Evolutionary conservation across 2,888 invertebrate genomes (phyloP).

Genomic region (Tubulanus polymorphus): DNA sequence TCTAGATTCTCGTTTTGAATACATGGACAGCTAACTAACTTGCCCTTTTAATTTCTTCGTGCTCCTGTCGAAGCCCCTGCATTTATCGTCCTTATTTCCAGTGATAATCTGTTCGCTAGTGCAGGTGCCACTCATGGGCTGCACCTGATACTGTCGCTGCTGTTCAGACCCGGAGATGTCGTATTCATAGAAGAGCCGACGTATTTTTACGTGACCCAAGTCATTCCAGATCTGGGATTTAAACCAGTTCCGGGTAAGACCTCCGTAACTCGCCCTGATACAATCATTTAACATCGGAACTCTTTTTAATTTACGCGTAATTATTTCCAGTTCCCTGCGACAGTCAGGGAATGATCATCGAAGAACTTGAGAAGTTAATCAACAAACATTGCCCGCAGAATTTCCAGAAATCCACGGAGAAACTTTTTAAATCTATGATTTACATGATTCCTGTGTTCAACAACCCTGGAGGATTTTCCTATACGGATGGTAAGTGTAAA

Average conservation of each 20-base stretch:
- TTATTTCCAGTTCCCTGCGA: conserved; percentile 57
- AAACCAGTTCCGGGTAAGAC: too few species aligned
- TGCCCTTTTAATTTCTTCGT: too few species aligned
- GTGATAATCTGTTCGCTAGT: conserved; percentile 60
- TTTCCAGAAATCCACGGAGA: conserved; percentile 11
- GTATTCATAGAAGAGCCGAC: conserved; percentile 66
- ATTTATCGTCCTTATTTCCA: too few species aligned
- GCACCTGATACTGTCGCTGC: conserved; percentile 58
- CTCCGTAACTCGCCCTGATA: too few species aligned
- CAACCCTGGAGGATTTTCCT: conserved; percentile 54
- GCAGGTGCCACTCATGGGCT: conserved; percentile 64
- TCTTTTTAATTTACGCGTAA: too few species aligned
- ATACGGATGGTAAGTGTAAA: conserved; percentile 29
- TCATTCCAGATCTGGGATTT: too few species aligned
- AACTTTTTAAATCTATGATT: conserved; percentile 31
- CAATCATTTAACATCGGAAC: too few species aligned
- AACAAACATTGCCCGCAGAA: conserved; percentile 39
- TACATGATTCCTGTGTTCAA: conserved; percentile 34
- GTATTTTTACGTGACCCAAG: conserved; percentile 65
- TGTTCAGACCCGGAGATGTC: conserved; percentile 57
- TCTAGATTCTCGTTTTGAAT: too few species aligned
- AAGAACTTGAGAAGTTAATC: conserved; percentile 55
- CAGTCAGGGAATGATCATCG: conserved; percentile 57
- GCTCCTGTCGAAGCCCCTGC: too few species aligned
- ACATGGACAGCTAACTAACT: too few species aligned